phyloP scores from a whole-genome alignment of 64 coral and sea anemone genomes.

The Pocillopora verrucosa region DNA sequence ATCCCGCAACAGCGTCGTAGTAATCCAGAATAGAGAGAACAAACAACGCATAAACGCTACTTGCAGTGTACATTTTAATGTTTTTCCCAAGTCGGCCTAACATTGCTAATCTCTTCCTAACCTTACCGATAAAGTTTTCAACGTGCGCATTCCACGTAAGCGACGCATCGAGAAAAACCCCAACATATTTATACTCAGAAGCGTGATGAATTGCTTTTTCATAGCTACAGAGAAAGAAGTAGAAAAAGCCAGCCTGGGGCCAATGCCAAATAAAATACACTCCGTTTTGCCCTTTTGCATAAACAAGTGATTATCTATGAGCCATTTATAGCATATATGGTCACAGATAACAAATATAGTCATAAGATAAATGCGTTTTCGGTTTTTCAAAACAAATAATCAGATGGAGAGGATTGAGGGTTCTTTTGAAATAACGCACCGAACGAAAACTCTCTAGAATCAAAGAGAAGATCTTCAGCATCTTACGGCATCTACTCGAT shows the following conservation, averaged over 20 bases:
- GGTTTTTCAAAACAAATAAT: too few relatives aligned
- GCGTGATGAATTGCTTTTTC: neutral
- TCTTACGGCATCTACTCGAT: too few relatives aligned
- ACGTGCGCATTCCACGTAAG: slow-evolving; percentile 28
- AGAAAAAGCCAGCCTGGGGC: neutral
- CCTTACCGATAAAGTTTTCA: neutral
- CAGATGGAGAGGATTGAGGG: too few relatives aligned
- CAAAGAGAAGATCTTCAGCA: too few relatives aligned
- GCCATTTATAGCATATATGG: neutral
- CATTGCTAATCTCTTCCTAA: neutral
- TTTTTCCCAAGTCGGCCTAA: slow-evolving; percentile 23
- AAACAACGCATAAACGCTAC: neutral
- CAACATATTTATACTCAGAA: slow-evolving; percentile 12
- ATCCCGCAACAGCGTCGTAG: too few relatives aligned
- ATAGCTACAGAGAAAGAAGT: slow-evolving; percentile 5
- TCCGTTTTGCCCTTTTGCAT: slow-evolving; percentile 37
- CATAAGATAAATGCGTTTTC: too few relatives aligned
- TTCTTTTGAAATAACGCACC: too few relatives aligned
- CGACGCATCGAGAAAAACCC: neutral
- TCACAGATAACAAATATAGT: too few relatives aligned
- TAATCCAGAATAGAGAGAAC: too few relatives aligned
- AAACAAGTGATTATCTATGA: slow-evolving; percentile 15
- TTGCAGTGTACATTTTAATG: slow-evolving; percentile 26
- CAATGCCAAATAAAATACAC: slow-evolving; percentile 14
- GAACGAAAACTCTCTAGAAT: too few relatives aligned